These are phyloP conservation scores for Arctia plantaginis DNA, from an alignment of 2,888 invertebrate species.

Conservation along the genomic window DNA sequence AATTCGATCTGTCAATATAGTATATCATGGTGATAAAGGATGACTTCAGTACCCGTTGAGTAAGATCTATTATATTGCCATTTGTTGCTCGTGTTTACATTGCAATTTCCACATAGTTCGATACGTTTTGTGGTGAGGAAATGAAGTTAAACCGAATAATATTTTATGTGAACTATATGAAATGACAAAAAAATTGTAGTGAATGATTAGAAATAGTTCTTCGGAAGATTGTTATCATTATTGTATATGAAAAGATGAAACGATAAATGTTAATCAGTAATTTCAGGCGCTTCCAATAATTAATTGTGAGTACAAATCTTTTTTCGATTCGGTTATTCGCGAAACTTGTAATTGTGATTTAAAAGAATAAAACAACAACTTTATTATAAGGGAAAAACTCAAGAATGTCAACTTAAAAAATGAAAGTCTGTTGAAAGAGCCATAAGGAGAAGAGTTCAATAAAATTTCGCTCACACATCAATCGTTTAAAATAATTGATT, in stretches of 20 bases:
- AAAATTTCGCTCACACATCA: not conserved
- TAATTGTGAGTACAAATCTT: not conserved
- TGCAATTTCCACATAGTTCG: slow-evolving; percentile 52
- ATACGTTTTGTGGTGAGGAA: slow-evolving; percentile 57
- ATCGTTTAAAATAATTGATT: not conserved
- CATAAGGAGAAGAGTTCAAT: not conserved
- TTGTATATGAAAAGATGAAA: too few relatives aligned
- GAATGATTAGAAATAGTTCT: not conserved
- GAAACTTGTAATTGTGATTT: not conserved
- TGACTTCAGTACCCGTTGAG: slow-evolving; percentile 55
- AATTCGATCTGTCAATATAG: slow-evolving; percentile 52
- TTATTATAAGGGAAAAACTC: not conserved
- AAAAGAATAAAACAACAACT: not conserved
- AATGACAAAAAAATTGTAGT: not conserved
- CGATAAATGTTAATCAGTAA: too few relatives aligned
- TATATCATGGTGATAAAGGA: slow-evolving; percentile 59
- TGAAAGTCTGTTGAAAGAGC: not conserved
- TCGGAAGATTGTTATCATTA: not conserved
- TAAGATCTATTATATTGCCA: slow-evolving; percentile 61
- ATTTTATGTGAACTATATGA: not conserved
- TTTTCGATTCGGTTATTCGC: not conserved
- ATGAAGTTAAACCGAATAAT: slow-evolving; percentile 34
- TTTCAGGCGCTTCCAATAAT: too few relatives aligned
- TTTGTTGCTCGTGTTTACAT: slow-evolving; percentile 57
- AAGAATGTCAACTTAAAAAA: not conserved